Evolutionary conservation across 2,113 vertebrate genomes (phyloP).

Genomic region (Erpornis zantholeuca): DNA sequence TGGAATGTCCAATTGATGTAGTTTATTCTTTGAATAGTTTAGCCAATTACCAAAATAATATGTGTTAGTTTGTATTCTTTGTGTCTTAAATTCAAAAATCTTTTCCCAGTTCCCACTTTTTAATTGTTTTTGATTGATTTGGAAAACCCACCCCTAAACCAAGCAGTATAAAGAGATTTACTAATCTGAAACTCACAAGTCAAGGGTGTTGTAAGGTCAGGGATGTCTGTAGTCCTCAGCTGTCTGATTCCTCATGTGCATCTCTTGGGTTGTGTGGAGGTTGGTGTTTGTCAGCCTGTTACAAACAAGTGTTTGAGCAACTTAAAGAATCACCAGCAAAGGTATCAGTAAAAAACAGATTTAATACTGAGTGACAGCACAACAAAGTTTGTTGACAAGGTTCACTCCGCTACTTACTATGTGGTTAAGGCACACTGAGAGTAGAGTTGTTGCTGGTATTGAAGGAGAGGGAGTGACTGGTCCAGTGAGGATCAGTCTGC

Average conservation of each 20-base stretch:
- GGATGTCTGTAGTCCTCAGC: not conserved
- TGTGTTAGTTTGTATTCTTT: not conserved
- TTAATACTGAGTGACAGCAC: not conserved
- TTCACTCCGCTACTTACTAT: not conserved
- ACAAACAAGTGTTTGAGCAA: not conserved
- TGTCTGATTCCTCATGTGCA: not conserved
- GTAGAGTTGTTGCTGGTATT: not conserved
- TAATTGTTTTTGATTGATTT: not conserved
- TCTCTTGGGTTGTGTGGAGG: not conserved
- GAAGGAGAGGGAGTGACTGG: not conserved
- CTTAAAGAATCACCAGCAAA: not conserved
- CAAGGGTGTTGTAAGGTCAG: not conserved
- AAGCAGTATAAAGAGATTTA: not conserved
- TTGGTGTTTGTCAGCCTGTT: not conserved
- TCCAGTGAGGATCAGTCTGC: not conserved
- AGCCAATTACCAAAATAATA: fast-evolving
- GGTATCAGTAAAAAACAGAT: not conserved
- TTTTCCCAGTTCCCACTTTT: not conserved
- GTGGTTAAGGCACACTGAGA: not conserved
- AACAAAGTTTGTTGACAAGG: not conserved
- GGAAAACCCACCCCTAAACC: not conserved
- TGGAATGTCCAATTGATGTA: not conserved
- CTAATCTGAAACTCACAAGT: fast-evolving
- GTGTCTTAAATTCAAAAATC: not conserved
- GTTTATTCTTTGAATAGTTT: not conserved